Percentiles rank a stretch among this genome's conserved stretches.
These are phyloP conservation scores for Ectobius pallidus DNA, from an alignment of 2,888 invertebrate genomes.

Conservation along the genomic window DNA sequence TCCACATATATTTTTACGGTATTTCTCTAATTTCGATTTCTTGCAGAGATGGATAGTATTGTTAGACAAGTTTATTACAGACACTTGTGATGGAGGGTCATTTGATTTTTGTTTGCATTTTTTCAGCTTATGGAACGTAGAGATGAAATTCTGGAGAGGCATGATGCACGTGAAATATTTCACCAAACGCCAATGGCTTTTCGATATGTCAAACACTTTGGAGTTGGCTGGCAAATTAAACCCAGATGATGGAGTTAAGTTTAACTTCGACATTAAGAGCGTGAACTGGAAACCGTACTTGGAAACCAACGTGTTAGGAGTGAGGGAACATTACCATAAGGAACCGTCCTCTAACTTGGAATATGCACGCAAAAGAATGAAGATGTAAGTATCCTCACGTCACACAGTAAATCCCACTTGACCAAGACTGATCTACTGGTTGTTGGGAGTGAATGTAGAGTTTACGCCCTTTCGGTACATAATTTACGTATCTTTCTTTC, in stretches of 20 bases:
- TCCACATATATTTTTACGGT: too few species aligned
- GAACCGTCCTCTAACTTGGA: slow-evolving; percentile 51
- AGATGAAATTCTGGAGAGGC: slow-evolving; percentile 57
- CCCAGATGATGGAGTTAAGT: slow-evolving; percentile 51
- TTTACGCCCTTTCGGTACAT: too few species aligned
- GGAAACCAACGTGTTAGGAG: slow-evolving; percentile 59
- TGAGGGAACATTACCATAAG: slow-evolving; percentile 58
- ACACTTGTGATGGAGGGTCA: too few species aligned
- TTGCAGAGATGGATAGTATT: too few species aligned
- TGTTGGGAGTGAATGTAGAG: too few species aligned
- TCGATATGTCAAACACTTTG: slow-evolving; percentile 51
- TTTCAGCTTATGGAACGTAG: slow-evolving; percentile 58
- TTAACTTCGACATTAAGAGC: slow-evolving; percentile 57
- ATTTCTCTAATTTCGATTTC: too few species aligned
- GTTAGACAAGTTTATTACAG: too few species aligned
- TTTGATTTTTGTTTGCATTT: too few species aligned
- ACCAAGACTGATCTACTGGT: too few species aligned
- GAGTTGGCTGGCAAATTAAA: slow-evolving; percentile 50
- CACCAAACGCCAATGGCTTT: slow-evolving; percentile 59
- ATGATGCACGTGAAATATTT: slow-evolving; percentile 59
- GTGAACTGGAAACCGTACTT: slow-evolving; percentile 60
- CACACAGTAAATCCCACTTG: too few species aligned
- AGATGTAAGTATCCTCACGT: neutral
- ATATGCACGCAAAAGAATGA: neutral
- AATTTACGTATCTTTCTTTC: too few species aligned